These are phyloP conservation scores for Pocillopora damicornis DNA, from an alignment of 64 coral and sea anemone species.

Conservation along the genomic window DNA sequence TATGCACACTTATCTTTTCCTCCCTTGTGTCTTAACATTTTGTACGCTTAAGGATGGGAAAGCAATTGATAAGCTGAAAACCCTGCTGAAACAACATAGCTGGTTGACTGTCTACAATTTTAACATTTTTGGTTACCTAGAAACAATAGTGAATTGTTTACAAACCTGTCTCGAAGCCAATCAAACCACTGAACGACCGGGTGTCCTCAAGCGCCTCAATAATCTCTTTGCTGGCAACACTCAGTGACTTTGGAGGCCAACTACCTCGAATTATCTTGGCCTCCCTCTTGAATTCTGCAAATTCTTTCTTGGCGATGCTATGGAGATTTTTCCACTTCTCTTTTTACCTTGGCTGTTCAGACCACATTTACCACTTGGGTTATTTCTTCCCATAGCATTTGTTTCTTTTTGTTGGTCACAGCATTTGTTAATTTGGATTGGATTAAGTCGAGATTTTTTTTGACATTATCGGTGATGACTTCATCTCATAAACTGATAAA, in stretches of 20 bases:
- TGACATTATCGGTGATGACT: no score
- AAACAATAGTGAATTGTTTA: no score
- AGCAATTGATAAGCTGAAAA: no score
- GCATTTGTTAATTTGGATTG: constrained; percentile 40
- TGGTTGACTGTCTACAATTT: no score
- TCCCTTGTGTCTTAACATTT: no score
- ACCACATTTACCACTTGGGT: no score
- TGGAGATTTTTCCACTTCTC: constrained; percentile 24
- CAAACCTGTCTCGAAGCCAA: constrained; percentile 8
- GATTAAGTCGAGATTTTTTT: constrained; percentile 14
- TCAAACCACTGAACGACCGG: neutral
- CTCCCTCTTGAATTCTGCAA: neutral
- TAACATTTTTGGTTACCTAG: no score
- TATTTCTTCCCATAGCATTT: no score
- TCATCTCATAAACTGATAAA: neutral
- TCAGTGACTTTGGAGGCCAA: neutral
- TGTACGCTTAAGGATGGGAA: no score
- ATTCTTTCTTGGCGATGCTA: constrained; percentile 1
- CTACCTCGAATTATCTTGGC: constrained; percentile 5
- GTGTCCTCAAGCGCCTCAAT: constrained; percentile 12
- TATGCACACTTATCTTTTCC: no score
- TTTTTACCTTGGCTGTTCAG: neutral
- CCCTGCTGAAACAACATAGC: no score
- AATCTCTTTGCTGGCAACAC: neutral
- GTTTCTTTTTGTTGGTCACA: constrained; percentile 15